A percentile compares a stretch with the other conserved stretches of the same genome.
These are phyloP conservation scores for Sinelater perroti DNA, from an alignment of 2,888 invertebrate species.

Conservation along the genomic window DNA sequence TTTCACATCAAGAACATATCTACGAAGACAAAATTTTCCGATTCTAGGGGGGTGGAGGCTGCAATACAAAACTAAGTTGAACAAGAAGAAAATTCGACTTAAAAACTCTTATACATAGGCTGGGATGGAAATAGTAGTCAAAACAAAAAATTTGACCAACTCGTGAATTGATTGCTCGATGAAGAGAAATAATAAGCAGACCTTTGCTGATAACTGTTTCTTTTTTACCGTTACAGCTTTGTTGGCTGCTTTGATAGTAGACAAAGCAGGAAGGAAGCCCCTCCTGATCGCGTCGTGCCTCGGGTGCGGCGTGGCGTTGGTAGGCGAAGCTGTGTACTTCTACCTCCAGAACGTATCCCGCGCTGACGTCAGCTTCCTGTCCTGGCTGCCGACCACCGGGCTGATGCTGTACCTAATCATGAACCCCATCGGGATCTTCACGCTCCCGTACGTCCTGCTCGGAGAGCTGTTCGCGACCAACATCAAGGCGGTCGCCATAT, in stretches of 20 bases:
- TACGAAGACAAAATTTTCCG: no score
- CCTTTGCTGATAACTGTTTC: conserved; percentile 61
- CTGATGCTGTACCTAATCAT: conserved; percentile 67
- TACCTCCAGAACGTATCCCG: conserved; percentile 62
- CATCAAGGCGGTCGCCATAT: conserved; percentile 69
- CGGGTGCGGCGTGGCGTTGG: conserved; percentile 65
- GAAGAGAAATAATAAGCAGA: no score
- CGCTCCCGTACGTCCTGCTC: conserved; percentile 69
- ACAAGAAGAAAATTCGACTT: no score
- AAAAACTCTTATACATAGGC: no score
- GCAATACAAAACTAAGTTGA: no score
- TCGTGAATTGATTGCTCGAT: no score
- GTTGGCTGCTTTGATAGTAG: conserved; percentile 52
- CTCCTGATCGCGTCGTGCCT: conserved; percentile 65
- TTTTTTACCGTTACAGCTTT: conserved; percentile 23
- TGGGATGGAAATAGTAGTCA: no score
- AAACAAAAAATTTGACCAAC: no score
- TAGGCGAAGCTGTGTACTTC: conserved; percentile 65
- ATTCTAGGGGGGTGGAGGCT: no score
- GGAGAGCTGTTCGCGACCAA: conserved; percentile 72
- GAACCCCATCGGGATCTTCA: conserved; percentile 69
- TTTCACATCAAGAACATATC: no score
- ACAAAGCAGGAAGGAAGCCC: conserved; percentile 65
- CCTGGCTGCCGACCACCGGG: conserved; percentile 65
- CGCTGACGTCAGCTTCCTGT: conserved; percentile 58